Base-by-base conservation (phyloP, 2,888 invertebrate species). In the Arrhopalites spinosus region DNA sequence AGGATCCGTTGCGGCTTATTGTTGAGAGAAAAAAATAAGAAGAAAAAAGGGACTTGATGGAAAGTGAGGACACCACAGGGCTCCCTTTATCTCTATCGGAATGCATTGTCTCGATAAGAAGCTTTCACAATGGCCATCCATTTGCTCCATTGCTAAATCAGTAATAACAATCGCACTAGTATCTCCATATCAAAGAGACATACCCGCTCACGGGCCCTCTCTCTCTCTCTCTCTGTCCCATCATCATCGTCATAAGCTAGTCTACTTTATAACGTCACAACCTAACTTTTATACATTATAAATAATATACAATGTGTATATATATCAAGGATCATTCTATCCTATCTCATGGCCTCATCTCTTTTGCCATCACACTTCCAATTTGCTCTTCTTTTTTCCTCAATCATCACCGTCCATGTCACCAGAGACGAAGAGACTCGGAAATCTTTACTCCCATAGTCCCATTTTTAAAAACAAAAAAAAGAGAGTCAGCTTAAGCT, bases 101-200 rank as follows among this genome's bases (percentile, higher is more conserved):
- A 73, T 73, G 66, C 45, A 63, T 73, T 66, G 73, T 66, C 30
- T n/a, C 11, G 64, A 73, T 73, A 73, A 73, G 73, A 66, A 73
- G 73, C 73, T 73, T 73, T 73, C 66, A 73, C n/a, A 73, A 73
- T 66, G 50, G 5, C 36, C 11, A 36, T 11, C 73, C 73, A 73
- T 73, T 73, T 73, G 73, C 73, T 30, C 73, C 73, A 25, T 61
- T 73, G 73, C 73, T 64, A 66, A 73, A 73, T 73, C 73, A 73
- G 73, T 73, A 73, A 73, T 66, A 73, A 73, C 73, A 73, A 73
- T 73, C 73, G 64, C 73, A 73, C 73, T 73, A 47, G 63, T 47
- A 66, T 73, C 73, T 73, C 64, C 72, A 72, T 72, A 36, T 64
- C 73, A 73, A 73, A 70, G 70, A 29, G 20, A 50, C 36, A 11